Conservation (phyloP, 2,888 invertebrate genomes). For the Drosophila atripex region DNA sequence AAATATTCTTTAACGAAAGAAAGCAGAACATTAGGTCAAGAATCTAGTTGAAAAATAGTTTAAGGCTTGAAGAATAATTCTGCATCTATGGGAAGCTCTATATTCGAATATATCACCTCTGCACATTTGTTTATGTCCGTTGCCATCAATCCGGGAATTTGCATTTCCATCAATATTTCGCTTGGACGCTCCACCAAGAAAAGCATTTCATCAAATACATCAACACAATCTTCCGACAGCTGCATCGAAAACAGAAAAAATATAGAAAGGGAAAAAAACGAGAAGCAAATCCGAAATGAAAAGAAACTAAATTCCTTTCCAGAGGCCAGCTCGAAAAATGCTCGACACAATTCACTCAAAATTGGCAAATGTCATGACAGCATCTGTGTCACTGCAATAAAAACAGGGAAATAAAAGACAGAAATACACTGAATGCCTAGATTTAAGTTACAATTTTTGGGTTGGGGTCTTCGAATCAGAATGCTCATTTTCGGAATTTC, state of each 20-base stretch:
- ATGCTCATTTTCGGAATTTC: not conserved
- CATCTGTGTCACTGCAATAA: constrained; percentile 42
- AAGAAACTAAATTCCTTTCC: constrained; percentile 28
- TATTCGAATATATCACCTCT: constrained; percentile 18
- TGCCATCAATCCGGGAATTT: constrained; percentile 41
- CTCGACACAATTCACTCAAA: constrained; percentile 47
- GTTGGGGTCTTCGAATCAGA: too few relatives aligned
- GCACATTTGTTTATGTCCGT: constrained; percentile 38
- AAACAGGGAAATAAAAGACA: constrained; percentile 6
- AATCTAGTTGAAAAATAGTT: not conserved
- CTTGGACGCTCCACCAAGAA: constrained; percentile 30
- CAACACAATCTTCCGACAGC: constrained; percentile 47
- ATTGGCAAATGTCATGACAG: constrained; percentile 50
- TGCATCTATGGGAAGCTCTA: not conserved
- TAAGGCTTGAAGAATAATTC: not conserved
- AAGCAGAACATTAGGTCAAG: too few relatives aligned
- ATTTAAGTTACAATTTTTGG: not conserved
- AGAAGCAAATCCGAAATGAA: constrained; percentile 19
- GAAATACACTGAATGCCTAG: not conserved
- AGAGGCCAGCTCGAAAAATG: constrained; percentile 39
- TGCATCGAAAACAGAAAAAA: constrained; percentile 35
- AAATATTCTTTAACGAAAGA: too few relatives aligned
- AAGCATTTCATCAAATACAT: constrained; percentile 51
- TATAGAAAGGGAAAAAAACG: constrained; percentile 7
- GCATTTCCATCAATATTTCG: constrained; percentile 43